Conservation (phyloP, 2,888 invertebrate genomes). For the Elmis aenea region DNA sequence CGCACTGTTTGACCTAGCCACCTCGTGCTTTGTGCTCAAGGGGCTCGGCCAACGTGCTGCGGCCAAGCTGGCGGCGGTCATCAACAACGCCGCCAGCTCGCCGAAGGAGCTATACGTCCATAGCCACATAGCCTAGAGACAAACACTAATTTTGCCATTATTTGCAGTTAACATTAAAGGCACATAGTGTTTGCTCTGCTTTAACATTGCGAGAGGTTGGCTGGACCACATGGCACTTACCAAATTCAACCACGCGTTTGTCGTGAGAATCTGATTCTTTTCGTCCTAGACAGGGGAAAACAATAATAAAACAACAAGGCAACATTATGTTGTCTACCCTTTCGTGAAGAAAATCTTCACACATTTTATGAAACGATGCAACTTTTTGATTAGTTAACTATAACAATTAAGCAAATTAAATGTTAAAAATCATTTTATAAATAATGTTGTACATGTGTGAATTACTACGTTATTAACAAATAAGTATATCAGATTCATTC, state of each 20-base stretch:
- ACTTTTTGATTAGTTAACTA: not conserved
- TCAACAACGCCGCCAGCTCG: slow-evolving; percentile 14
- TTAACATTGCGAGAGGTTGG: slow-evolving; percentile 43
- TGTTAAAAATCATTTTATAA: too few relatives aligned
- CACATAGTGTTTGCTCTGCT: slow-evolving; percentile 39
- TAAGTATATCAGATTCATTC: too few relatives aligned
- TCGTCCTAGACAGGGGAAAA: slow-evolving; percentile 78
- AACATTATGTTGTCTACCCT: slow-evolving; percentile 30
- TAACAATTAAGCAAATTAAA: too few relatives aligned
- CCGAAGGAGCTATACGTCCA: slow-evolving; percentile 37
- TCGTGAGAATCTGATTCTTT: slow-evolving; percentile 97
- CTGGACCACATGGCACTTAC: slow-evolving; percentile 68
- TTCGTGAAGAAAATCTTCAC: slow-evolving; percentile 22
- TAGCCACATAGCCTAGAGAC: slow-evolving; percentile 45
- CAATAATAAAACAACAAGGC: slow-evolving; percentile 53
- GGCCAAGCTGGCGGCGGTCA: slow-evolving; percentile 12
- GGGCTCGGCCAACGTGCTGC: slow-evolving; percentile 25
- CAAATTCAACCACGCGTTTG: slow-evolving; percentile 97
- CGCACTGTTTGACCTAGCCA: slow-evolving; percentile 33
- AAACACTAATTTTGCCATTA: slow-evolving; percentile 36
- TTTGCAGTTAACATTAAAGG: slow-evolving; percentile 14
- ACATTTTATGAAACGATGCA: too few relatives aligned
- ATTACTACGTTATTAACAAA: too few relatives aligned
- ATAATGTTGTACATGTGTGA: too few relatives aligned
- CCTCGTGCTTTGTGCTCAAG: slow-evolving; percentile 12